Conservation (phyloP, 2,797 vertebrate species). For the Scomberomorus guttatus region DNA sequence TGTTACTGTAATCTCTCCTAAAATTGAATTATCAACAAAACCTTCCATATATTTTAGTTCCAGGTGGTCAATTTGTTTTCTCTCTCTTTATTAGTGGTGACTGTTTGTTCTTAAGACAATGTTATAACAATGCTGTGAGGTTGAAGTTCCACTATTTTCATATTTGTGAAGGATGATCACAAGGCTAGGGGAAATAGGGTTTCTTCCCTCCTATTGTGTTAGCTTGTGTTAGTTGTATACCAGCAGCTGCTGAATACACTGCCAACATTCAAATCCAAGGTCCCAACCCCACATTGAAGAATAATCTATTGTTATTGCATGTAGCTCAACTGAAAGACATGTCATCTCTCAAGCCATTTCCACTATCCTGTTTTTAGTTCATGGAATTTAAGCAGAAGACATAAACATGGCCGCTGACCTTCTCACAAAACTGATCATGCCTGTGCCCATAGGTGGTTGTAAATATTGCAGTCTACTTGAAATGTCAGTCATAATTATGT, state of each 20-base stretch:
- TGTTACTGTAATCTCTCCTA: conserved; percentile 93
- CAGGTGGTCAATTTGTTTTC: conserved; percentile 82
- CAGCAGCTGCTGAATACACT: conserved; percentile 86
- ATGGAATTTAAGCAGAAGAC: conserved; percentile 40
- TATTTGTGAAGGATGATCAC: conserved; percentile 82
- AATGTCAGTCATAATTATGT: conserved; percentile 65
- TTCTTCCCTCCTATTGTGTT: conserved; percentile 74
- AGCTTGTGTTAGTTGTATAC: conserved; percentile 68
- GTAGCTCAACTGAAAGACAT: conserved; percentile 62
- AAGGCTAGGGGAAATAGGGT: conserved; percentile 73
- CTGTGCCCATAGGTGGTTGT: conserved; percentile 68
- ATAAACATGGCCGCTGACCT: conserved; percentile 46
- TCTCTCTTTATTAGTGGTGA: conserved; percentile 87
- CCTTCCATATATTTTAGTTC: conserved; percentile 85
- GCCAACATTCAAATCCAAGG: conserved; percentile 79
- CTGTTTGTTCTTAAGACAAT: conserved; percentile 91
- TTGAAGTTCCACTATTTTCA: conserved; percentile 90
- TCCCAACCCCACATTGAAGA: conserved; percentile 66
- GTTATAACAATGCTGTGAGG: conserved; percentile 91
- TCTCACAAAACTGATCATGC: conserved; percentile 41
- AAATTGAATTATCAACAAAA: conserved; percentile 90
- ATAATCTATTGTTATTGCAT: conserved; percentile 67
- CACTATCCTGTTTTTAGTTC: conserved; percentile 47
- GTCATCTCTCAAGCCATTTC: conserved; percentile 53
- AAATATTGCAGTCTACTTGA: conserved; percentile 76